Base-by-base conservation (phyloP, 2,888 invertebrate species). In the Aporophyla lueneburgensis region DNA sequence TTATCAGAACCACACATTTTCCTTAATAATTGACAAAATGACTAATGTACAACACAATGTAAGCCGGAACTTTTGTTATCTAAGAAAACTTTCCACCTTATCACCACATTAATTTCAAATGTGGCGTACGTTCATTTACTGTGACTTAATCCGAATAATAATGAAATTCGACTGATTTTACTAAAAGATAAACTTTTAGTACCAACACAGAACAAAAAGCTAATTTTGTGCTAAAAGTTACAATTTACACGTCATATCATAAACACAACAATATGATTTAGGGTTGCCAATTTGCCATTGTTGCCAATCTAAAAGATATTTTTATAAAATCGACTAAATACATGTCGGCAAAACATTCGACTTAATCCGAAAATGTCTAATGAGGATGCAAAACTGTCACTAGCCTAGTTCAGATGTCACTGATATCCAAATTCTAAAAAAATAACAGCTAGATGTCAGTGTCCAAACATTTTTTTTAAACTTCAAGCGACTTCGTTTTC, bases 1-100 rank as follows among this genome's bases (percentile, higher is more conserved):
- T 95, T 94, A 92, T 94, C 96, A 27, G 94, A 93, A 67, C 96
- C 96, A 88, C 95, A 96, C 97, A 97, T 97, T 91, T 90, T 93
- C 9, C 40, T 75, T 76, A 43, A 40, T 66, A 33, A 56, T 85
- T 69, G 49, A 24, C 73, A 61, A 84, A 73, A 54, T 69, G 40
- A 56, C 24, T 61, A 43, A 2, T 33, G 16, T 33, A 71, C 14
- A 81, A 69, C 49, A 65, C 59, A 71, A 61, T 46, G 6, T 4
- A 51, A 85, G 51, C 73, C 78, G 73, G 61, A 85, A 61, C 75
- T 65, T 70, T 71, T 61, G 53, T n/a, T 69, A 67, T 16, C 6
- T 51, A 51, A 0, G 21, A 33, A 69, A 46, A 59, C 27, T 69
- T 53, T 68, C 19, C 66, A 62, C 69, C 3, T 6, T 24, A 46